Evolutionary conservation across 2,797 vertebrate genomes (phyloP).

Genomic region (Pyrocephalus nanus): DNA sequence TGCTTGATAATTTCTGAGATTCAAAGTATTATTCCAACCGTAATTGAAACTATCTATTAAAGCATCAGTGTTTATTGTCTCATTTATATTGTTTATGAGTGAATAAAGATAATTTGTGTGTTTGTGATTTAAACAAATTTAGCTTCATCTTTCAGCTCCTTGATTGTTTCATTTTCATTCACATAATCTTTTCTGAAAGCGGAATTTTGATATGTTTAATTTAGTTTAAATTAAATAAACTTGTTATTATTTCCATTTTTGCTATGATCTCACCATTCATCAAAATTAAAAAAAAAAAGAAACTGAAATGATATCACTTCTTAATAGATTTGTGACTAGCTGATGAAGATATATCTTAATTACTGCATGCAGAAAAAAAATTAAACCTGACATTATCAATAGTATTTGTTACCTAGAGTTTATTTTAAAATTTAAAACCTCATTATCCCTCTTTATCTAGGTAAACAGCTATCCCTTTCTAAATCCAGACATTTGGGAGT

Average conservation of each 20-base stretch:
- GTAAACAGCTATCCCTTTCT: neutral
- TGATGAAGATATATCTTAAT: neutral
- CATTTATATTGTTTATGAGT: neutral
- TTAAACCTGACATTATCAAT: neutral
- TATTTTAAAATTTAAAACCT: neutral
- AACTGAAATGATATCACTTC: neutral
- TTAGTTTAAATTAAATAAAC: neutral
- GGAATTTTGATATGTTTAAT: neutral
- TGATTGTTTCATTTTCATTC: neutral
- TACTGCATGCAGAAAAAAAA: neutral
- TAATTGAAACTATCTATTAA: neutral
- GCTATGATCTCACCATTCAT: neutral
- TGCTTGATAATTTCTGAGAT: neutral
- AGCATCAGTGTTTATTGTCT: accelerated
- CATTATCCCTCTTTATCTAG: neutral
- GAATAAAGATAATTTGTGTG: neutral
- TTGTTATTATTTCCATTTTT: neutral
- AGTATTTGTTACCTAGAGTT: neutral
- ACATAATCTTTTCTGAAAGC: neutral
- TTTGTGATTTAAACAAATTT: neutral
- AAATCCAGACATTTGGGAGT: neutral
- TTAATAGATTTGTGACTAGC: neutral
- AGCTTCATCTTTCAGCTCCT: neutral
- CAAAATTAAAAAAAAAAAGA: neutral
- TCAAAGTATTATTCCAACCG: neutral